These are phyloP conservation scores for Tragopan temminckii DNA, from an alignment of 2,797 vertebrate species.

Conservation along the genomic window DNA sequence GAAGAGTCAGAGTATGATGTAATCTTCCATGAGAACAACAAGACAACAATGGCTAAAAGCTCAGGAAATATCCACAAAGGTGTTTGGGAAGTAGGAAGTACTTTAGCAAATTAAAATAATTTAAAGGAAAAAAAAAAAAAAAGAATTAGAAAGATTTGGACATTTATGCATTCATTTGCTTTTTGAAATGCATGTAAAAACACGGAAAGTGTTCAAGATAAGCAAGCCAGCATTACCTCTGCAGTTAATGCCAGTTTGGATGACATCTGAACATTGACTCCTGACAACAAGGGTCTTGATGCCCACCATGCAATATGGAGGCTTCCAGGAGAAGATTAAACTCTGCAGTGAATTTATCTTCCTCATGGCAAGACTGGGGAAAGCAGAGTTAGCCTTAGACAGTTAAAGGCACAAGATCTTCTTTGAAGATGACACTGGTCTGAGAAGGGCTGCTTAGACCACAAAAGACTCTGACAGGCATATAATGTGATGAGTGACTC, in stretches of 20 bases:
- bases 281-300: background rate
- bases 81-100: background rate
- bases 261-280: no score
- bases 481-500: accelerated
- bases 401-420: background rate
- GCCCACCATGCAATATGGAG: background rate
- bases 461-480: background rate
- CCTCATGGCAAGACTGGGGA: accelerated
- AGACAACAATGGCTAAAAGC: background rate
- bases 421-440: background rate
- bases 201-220: background rate
- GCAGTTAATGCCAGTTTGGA: background rate
- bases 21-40: background rate
- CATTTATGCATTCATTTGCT: background rate
- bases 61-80: accelerated
- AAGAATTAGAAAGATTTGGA: background rate
- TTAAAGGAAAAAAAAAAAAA: no score
- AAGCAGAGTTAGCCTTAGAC: background rate
- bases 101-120: background rate
- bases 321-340: background rate
- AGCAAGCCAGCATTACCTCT: background rate
- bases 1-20: no score
- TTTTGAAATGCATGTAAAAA: background rate
- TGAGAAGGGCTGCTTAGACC: background rate
- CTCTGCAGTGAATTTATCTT: background rate